Evolutionary conservation across 2,797 vertebrate genomes (phyloP), one percentile per base, ranked within the genome.

Genomic region (Gadopsis marmoratus): DNA sequence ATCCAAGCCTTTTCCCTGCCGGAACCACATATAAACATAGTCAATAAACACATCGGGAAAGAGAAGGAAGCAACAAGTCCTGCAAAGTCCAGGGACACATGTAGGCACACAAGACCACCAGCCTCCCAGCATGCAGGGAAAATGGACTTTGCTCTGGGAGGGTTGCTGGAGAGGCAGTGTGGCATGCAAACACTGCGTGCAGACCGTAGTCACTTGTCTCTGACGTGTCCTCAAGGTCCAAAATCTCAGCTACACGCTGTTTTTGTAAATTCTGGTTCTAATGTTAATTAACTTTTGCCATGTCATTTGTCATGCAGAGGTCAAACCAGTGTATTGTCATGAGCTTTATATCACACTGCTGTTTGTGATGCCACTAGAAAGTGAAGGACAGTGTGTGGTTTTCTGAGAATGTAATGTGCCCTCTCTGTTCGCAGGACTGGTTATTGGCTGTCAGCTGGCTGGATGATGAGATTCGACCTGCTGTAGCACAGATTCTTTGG

Each of bases 391-490:
- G 62, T 8, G 65, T 80, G 74, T 53, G 21, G 69, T 85, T 83
- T 85, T 81, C 72, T 81, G 80, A 43, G 79, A 87, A 76, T 73
- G 53, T 87, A 88, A 86, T 91, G 76, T 83, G 68, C 33, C 61
- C 54, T 86, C 53, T 87, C 58, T 78, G 74, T 78, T 78, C n/a
- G 61, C 81, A 76, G 75, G 71, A 58, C 76, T 82, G 82, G 76
- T 74, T 79, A 73, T 71, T 54, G 71, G 60, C 88, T 81, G 81
- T 90, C 82, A 85, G 71, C 77, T 71, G 76, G 74, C 77, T 81
- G 77, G 82, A 78, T 83, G 83, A 86, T 83, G 84, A 90, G 82
- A 84, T 81, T 77, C 55, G 59, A 81, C 79, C 82, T 85, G 79
- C 86, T 86, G 83, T 72, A 78, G 78, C 68, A 82, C 86, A 83